phyloP scores from a whole-genome alignment of 2,797 vertebrate species.

The Sphenodon punctatus region DNA sequence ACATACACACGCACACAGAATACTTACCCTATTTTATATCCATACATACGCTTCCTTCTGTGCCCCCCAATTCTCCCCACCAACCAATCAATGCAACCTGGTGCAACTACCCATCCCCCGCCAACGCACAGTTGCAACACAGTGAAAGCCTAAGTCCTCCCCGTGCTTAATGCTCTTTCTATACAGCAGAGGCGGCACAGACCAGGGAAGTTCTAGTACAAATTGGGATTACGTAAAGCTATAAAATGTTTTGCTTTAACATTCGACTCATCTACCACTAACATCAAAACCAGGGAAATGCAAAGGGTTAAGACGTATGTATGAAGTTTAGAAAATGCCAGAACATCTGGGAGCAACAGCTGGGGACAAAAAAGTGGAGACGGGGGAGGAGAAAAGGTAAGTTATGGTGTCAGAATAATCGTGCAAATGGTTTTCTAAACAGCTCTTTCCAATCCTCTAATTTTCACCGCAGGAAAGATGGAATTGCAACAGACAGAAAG shows the following conservation, averaged over 20 bases:
- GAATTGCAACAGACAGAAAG: background rate
- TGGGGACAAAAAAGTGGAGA: background rate
- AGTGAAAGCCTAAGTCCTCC: no score
- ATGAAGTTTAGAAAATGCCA: constrained; percentile 16
- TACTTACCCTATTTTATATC: no score
- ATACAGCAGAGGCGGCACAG: no score
- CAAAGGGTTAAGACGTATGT: background rate
- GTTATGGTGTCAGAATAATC: background rate
- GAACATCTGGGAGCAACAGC: background rate
- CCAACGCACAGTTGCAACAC: no score
- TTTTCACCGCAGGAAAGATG: constrained; percentile 5
- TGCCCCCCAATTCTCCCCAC: no score
- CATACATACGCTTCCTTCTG: no score
- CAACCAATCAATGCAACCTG: no score
- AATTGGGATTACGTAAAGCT: constrained; percentile 32
- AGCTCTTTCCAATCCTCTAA: background rate
- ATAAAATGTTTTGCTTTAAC: constrained; percentile 3
- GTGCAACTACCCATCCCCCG: no score
- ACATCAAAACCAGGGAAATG: background rate
- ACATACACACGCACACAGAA: no score
- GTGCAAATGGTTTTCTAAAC: background rate
- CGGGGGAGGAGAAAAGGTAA: background rate
- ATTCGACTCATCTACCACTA: constrained; percentile 1
- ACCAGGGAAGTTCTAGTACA: no score
- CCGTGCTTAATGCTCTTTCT: no score